Evolutionary conservation across 1,140 invertebrate genomes (phyloP).

Genomic region (Lordiphosa mommai): DNA sequence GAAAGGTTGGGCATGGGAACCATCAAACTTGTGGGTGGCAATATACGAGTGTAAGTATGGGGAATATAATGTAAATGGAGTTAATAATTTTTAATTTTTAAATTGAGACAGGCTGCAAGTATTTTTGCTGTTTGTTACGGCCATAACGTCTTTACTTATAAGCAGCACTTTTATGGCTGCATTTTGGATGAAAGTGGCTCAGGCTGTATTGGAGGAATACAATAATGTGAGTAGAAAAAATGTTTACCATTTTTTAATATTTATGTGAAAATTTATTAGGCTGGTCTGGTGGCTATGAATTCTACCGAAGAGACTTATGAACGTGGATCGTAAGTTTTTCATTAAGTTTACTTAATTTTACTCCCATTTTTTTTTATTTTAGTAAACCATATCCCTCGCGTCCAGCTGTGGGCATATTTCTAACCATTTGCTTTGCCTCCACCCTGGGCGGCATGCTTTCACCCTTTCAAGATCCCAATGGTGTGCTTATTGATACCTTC

Average conservation of each 20-base stretch:
- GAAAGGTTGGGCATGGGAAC: conserved; percentile 7
- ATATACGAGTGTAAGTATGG: conserved; percentile 12
- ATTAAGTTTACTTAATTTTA: neutral
- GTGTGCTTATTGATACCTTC: neutral
- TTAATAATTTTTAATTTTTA: neutral
- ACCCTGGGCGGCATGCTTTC: conserved; percentile 29
- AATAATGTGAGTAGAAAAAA: conserved; percentile 8
- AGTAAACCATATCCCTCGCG: conserved; percentile 33
- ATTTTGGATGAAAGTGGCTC: conserved; percentile 47
- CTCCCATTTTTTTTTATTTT: neutral
- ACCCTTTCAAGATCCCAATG: conserved; percentile 40
- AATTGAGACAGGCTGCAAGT: conserved; percentile 25
- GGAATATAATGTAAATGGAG: neutral
- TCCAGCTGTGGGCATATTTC: conserved; percentile 38
- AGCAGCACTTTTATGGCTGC: conserved; percentile 23
- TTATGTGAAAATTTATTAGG: neutral
- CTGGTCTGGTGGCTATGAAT: conserved; percentile 9
- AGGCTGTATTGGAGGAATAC: conserved; percentile 27
- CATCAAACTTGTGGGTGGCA: conserved; percentile 7
- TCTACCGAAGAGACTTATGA: conserved; percentile 42
- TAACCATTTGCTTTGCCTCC: conserved; percentile 36
- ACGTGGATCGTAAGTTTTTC: conserved; percentile 31
- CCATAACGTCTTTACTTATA: neutral
- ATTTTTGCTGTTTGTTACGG: neutral
- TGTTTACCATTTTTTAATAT: neutral